Evolutionary conservation across 2,113 vertebrate species (phyloP), one percentile per base, ranked within the genome.

Genomic region (Thinocorus orbignyianus): DNA sequence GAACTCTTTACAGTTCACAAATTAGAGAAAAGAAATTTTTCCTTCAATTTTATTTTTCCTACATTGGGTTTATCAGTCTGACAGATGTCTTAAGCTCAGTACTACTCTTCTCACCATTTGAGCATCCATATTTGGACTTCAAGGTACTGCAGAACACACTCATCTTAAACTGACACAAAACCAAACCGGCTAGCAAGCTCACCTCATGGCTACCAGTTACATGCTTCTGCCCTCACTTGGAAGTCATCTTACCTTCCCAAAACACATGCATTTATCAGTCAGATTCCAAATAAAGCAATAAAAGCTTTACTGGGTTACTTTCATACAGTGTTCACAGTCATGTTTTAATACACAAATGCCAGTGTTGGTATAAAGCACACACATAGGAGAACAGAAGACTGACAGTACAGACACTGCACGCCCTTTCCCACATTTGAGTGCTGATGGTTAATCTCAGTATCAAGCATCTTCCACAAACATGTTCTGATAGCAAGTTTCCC

Each of bases 231-330:
- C 23, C 48, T 58, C 52, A 44, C 23, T 10, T 42, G 2, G 6
- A 83, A 87, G 11, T 35, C 33, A 39, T 73, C 58, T 77, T 37
- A 66, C 35, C 17, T 52, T 73, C 33, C 66, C 7, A 5, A 76
- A 52, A 28, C 7, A 31, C 0, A 0, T 10, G 1, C 2, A 39
- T 26, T 16, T 54, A 3, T 41, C 77, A 41, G 19, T 7, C 35
- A 73, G 28, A 71, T 33, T 52, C 13, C 26, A 93, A 52, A 26
- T 24, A 83, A 51, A 71, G 18, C 12, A 76, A 62, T 5, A 23
- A 17, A 72, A 83, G 48, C 37, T 72, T 55, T 30, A 68, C 7
- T 5, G 3, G 5, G 25, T 65, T 76, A 49, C 28, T 18, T 62
- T 80, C 44, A 60, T 5, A 68, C 6, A n/a, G 14, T 5, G 10